These are phyloP conservation scores for Macrobrachium nipponense DNA, from an alignment of 1,140 invertebrate species.

Conservation along the genomic window DNA sequence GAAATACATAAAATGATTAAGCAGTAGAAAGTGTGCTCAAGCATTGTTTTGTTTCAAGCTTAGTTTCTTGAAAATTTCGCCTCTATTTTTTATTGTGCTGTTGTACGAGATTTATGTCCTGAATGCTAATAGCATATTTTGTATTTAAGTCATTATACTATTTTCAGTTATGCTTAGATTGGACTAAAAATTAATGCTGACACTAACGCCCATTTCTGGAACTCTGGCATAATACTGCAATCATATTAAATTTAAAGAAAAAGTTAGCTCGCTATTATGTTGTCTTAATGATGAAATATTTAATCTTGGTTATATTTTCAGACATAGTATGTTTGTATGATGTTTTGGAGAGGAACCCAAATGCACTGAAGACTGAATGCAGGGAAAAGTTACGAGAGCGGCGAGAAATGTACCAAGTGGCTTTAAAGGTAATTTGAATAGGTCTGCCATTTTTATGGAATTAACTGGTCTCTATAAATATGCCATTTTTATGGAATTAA, in stretches of 20 bases:
- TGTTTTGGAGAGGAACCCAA: constrained; percentile 73
- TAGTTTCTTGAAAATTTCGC: no score
- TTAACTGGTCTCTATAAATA: not conserved
- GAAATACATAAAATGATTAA: no score
- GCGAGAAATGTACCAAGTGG: constrained; percentile 90
- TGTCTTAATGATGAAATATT: not conserved
- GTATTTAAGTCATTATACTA: no score
- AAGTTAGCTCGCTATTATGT: not conserved
- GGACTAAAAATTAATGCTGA: no score
- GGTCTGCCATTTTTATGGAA: not conserved
- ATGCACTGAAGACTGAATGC: constrained; percentile 82
- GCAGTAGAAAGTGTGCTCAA: no score
- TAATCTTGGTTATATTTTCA: not conserved
- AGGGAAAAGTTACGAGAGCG: constrained; percentile 81
- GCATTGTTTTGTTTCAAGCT: no score
- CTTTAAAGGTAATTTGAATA: constrained; percentile 76
- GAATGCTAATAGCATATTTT: no score
- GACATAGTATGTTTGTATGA: constrained; percentile 80
- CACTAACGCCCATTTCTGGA: no score
- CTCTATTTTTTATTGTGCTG: no score
- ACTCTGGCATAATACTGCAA: not conserved
- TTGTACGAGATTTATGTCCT: no score
- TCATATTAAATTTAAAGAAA: not conserved
- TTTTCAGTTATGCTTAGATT: no score
- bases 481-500: constrained; percentile 9